Evolutionary conservation across 2,888 invertebrate genomes (phyloP).

Genomic region (Sclerodermus sp.): DNA sequence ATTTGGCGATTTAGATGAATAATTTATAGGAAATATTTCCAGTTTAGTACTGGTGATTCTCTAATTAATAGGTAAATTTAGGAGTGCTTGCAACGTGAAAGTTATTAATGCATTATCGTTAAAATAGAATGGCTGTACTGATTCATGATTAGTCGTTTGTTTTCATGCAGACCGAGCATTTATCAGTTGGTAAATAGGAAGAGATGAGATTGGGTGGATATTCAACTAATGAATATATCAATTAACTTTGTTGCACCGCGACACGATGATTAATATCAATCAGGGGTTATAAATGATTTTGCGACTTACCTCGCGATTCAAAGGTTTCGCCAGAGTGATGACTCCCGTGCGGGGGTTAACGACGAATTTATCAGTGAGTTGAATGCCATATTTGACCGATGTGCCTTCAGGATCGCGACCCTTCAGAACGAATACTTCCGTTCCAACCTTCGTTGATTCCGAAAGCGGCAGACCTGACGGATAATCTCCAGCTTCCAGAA

Average conservation of each 20-base stretch:
- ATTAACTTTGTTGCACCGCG: neutral
- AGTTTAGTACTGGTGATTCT: no score
- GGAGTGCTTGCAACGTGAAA: no score
- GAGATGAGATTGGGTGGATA: neutral
- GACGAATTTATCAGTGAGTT: slow-evolving; percentile 79
- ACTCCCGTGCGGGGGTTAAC: slow-evolving; percentile 78
- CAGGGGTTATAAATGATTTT: no score
- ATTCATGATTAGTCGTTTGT: no score
- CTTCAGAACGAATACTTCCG: slow-evolving; percentile 74
- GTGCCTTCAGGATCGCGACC: slow-evolving; percentile 83
- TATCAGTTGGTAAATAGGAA: neutral
- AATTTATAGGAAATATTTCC: no score
- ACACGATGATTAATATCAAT: neutral
- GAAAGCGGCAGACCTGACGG: slow-evolving; percentile 63
- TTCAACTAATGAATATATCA: neutral
- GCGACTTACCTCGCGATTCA: slow-evolving; percentile 79
- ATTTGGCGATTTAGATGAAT: no score
- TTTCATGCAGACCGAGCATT: neutral
- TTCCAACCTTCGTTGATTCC: slow-evolving; percentile 79
- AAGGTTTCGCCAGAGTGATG: slow-evolving; percentile 74
- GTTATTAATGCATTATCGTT: no score
- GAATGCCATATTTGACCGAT: slow-evolving; percentile 70
- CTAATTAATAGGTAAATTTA: no score
- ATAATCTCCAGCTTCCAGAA: slow-evolving; percentile 47
- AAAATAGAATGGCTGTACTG: no score